Percentiles rank a stretch among this genome's conserved stretches.
Conservation (phyloP, 1,140 invertebrate species). For the Galleria mellonella region DNA sequence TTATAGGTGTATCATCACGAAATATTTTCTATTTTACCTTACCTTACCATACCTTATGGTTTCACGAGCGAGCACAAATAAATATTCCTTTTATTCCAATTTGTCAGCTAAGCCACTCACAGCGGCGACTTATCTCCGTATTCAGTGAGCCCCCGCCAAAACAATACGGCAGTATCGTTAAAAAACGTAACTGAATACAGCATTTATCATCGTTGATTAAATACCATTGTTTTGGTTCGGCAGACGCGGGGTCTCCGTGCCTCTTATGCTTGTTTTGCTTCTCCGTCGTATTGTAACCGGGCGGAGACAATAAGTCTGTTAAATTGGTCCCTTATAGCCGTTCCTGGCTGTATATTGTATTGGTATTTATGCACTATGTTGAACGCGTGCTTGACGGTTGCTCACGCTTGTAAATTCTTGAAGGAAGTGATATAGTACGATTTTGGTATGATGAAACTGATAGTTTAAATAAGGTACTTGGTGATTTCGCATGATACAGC, state of each 20-base stretch:
- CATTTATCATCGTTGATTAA: conserved; percentile 74
- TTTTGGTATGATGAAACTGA: too few relatives aligned
- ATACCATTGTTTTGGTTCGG: conserved; percentile 73
- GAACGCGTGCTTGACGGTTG: conserved; percentile 32
- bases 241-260: conserved; percentile 46
- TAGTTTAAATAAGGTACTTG: background rate
- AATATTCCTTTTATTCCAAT: conserved; percentile 74
- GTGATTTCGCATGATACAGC: too few relatives aligned
- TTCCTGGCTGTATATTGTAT: conserved; percentile 5
- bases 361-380: conserved; percentile 8
- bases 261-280: conserved; percentile 54
- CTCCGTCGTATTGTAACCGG: conserved; percentile 55
- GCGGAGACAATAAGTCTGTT: conserved; percentile 72
- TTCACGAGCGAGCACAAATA: conserved; percentile 44
- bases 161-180: conserved; percentile 71
- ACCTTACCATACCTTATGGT: too few relatives aligned
- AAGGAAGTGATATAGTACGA: background rate
- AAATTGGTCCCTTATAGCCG: conserved; percentile 61
- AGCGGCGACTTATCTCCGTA: conserved; percentile 66
- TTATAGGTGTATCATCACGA: too few relatives aligned
- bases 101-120: conserved; percentile 71
- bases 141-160: conserved; percentile 68
- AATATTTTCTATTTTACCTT: too few relatives aligned
- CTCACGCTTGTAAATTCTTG: conserved; percentile 37
- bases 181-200: conserved; percentile 69